A percentile compares a stretch with the other conserved stretches of the same genome.
These are phyloP conservation scores for Dermatophagoides farinae DNA, from an alignment of 1,140 invertebrate species.

Conservation along the genomic window DNA sequence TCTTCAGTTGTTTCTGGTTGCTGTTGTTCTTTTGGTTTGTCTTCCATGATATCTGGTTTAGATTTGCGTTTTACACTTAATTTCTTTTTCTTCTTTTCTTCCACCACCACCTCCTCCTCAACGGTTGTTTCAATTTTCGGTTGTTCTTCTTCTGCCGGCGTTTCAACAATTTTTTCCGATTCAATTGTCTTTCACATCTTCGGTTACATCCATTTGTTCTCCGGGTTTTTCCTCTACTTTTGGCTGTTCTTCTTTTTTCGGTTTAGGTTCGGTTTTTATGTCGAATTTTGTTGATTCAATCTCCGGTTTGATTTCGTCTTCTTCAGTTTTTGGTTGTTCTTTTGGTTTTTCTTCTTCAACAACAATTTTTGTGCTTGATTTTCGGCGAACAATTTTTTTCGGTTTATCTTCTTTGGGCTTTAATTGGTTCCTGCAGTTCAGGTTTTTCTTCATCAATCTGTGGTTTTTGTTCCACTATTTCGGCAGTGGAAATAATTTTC, in stretches of 20 bases:
- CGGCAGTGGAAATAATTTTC: background rate
- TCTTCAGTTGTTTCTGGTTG: background rate
- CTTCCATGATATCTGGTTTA: slow-evolving; percentile 26
- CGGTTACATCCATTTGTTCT: slow-evolving; percentile 13
- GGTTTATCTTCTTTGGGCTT: too few species aligned
- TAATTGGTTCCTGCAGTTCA: too few species aligned
- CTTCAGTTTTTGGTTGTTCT: slow-evolving; percentile 23
- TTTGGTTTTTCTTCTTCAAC: slow-evolving; percentile 25
- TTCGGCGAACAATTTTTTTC: too few species aligned
- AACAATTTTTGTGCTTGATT: too few species aligned
- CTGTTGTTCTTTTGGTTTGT: slow-evolving; percentile 18
- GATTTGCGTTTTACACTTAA: slow-evolving; percentile 23
- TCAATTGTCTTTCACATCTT: slow-evolving; percentile 14
- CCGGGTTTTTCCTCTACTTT: background rate
- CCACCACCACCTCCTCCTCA: slow-evolving; percentile 24
- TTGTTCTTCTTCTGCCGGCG: background rate
- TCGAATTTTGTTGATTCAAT: too few species aligned
- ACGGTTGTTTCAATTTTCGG: too few species aligned
- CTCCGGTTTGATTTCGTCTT: background rate
- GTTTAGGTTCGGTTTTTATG: slow-evolving; percentile 16
- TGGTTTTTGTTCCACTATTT: too few species aligned
- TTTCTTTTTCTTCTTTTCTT: slow-evolving; percentile 30
- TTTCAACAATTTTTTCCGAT: slow-evolving; percentile 5
- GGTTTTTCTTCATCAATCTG: too few species aligned
- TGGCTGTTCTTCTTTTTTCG: slow-evolving; percentile 22